Conservation (phyloP, 2,113 vertebrate genomes). For the Melanerpes formicivorus region DNA sequence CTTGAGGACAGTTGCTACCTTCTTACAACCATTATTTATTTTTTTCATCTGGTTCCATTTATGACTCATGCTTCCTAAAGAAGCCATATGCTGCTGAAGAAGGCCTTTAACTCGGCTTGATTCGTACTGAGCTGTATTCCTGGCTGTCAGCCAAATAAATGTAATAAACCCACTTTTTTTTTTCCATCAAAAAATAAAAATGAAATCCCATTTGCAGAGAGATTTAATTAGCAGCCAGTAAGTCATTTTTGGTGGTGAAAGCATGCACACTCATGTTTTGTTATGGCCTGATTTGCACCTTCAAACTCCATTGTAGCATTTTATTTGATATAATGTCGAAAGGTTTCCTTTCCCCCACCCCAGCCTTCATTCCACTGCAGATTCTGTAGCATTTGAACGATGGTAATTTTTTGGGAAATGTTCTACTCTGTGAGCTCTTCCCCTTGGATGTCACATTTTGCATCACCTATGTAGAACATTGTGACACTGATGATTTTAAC, state of each 20-base stretch:
- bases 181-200: conserved; percentile 72
- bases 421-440: neutral
- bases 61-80: conserved; percentile 78
- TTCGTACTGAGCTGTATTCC: conserved; percentile 63
- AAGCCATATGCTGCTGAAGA: conserved; percentile 73
- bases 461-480: neutral
- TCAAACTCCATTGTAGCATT: conserved; percentile 2
- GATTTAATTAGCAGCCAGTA: conserved; percentile 69
- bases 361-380: neutral
- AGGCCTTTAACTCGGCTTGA: conserved; percentile 65
- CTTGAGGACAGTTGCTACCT: conserved; percentile 60
- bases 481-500: neutral
- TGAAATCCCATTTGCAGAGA: conserved; percentile 70
- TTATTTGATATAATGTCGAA: neutral
- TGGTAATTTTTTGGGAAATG: neutral
- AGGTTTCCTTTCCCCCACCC: neutral
- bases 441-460: neutral
- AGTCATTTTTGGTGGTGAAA: conserved; percentile 63
- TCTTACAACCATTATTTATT: conserved; percentile 29
- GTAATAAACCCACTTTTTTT: conserved; percentile 70
- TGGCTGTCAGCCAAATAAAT: conserved; percentile 64
- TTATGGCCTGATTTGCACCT: conserved; percentile 48
- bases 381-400: neutral
- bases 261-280: conserved; percentile 31
- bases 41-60: conserved; percentile 74